Conservation (phyloP, 2,888 invertebrate species). For the Parthenolecanium corni region DNA sequence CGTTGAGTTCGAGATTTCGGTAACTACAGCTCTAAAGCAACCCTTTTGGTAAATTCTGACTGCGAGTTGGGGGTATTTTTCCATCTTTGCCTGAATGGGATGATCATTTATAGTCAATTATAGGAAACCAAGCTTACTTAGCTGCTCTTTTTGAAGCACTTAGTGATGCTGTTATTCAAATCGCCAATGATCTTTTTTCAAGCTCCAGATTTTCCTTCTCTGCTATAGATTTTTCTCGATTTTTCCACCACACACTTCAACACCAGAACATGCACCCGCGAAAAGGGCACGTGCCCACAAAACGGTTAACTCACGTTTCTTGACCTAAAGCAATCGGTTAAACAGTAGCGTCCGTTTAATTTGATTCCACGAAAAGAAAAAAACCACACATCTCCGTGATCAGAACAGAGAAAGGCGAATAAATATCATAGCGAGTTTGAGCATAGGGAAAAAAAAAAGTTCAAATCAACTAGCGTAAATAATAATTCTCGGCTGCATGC, state of each 20-base stretch:
- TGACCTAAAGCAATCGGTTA: not conserved
- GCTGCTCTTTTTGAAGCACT: too few relatives aligned
- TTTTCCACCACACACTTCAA: not conserved
- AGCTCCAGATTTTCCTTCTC: not conserved
- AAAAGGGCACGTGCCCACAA: not conserved
- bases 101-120: too few relatives aligned
- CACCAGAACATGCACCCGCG: not conserved
- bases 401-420: constrained; percentile 3
- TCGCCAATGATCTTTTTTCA: not conserved
- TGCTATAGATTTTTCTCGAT: not conserved
- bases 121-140: too few relatives aligned
- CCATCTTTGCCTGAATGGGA: too few relatives aligned
- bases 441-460: not conserved
- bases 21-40: too few relatives aligned
- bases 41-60: too few relatives aligned
- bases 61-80: too few relatives aligned
- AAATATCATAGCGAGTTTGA: constrained; percentile 2
- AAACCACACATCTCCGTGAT: not conserved
- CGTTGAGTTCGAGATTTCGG: too few relatives aligned
- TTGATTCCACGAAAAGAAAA: not conserved
- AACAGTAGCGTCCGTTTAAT: constrained; percentile 17
- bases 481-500: constrained; percentile 4
- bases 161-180: not conserved
- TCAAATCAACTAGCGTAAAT: constrained; percentile 16
- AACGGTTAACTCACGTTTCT: not conserved